Evolutionary conservation across 2,113 vertebrate genomes (phyloP).

Genomic region (Sakesphorus luctuosus): DNA sequence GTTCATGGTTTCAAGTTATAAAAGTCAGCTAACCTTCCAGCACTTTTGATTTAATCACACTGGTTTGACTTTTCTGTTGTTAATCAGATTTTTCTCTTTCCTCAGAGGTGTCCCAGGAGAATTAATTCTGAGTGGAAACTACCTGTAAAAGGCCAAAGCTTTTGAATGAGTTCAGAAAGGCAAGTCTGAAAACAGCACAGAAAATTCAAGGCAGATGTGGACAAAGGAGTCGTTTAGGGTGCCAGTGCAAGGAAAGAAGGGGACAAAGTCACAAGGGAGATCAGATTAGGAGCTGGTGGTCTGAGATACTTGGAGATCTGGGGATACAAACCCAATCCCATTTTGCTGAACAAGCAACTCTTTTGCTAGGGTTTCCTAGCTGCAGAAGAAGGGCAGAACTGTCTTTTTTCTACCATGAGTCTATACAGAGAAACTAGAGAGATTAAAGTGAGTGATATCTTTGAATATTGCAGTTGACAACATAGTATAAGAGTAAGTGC

Average conservation of each 20-base stretch:
- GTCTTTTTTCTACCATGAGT: neutral
- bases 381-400: neutral
- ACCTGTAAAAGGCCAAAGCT: neutral
- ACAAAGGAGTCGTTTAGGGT: neutral
- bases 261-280: neutral
- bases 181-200: neutral
- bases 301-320: neutral
- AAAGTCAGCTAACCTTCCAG: constrained; percentile 14
- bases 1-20: neutral
- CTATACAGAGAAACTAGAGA: neutral
- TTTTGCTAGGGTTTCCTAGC: neutral
- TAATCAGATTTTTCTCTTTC: neutral
- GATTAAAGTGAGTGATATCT: neutral
- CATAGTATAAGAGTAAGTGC: neutral
- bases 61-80: neutral
- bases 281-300: neutral
- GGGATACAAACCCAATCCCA: neutral
- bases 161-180: neutral
- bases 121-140: neutral
- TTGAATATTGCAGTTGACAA: fast-evolving
- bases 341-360: neutral
- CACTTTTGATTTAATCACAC: neutral
- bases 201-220: neutral
- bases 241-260: neutral
- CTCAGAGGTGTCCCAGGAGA: neutral